Evolutionary conservation across 2,888 invertebrate genomes (phyloP), one percentile per base, ranked within the genome.

Genomic region (Noctua janthe): DNA sequence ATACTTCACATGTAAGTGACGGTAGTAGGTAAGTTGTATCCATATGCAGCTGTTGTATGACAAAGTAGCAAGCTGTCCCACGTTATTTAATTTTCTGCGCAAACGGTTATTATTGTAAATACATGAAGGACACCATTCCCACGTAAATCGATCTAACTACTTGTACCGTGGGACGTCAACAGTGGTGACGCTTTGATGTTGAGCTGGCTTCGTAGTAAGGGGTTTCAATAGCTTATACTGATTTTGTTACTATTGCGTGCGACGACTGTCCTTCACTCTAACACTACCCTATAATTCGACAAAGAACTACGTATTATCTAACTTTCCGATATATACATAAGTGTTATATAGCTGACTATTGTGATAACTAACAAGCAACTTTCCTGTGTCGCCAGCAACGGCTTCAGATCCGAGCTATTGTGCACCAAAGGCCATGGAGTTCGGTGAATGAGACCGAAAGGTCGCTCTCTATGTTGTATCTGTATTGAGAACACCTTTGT

Each of bases 381-480:
- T 90, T 91, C 80, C 90, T 88, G 81, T 86, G 92, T 91, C 91
- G 91, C 88, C 85, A 80, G 73, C 82, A 82, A 87, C 90, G 91
- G 88, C 91, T 91, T 90, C 89, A 93, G 93, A 93, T 91, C 91
- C 89, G 85, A 89, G 89, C 92, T 83, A 94, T 95, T 95, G 95
- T 95, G 88, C 88, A 90, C 90, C 90, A 95, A 95, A 95, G 95
- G 95, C 92, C 94, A 93, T 92, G 93, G 76, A 94, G 94, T 91
- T 94, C 93, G 91, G 86, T 93, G 94, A 94, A 94, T 93, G 93
- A 92, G 91, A 91, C 89, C 91, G 88, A 94, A 95, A 95, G 96
- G 95, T 95, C 94, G 92, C 89, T 87, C 88, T 89, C 89, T 88
- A 85, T 88, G 90, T 94, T 95, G 94, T 94, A 92, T 94, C 93